Conservation (phyloP, 2,888 invertebrate genomes). For the Eucriotettix oculatus region DNA sequence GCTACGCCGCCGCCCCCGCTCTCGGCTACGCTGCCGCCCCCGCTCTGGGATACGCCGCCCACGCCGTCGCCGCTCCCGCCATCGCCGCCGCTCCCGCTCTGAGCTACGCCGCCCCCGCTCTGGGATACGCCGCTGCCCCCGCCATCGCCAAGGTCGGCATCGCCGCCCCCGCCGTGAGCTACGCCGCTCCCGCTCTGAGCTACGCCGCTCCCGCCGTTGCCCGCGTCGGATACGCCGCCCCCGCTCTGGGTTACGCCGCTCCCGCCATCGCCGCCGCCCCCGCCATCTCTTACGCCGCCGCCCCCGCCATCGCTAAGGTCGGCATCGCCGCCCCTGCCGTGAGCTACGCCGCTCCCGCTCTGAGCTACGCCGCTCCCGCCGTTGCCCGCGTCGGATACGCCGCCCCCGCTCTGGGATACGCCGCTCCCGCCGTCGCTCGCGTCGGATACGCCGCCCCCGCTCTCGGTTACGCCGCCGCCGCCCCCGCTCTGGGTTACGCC, state of each 20-base stretch:
- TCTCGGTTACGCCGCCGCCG: not conserved
- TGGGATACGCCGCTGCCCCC: too few species aligned
- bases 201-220: not conserved
- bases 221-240: not conserved
- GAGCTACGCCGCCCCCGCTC: not conserved
- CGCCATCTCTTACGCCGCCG: not conserved
- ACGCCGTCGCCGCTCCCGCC: not conserved
- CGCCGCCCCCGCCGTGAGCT: not conserved
- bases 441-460: not conserved
- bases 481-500: not conserved
- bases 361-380: not conserved
- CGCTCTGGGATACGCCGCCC: too few species aligned
- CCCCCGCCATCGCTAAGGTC: not conserved
- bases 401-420: not conserved
- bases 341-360: not conserved
- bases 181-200: not conserved
- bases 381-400: not conserved
- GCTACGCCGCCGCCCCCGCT: not conserved
- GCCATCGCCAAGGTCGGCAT: too few species aligned
- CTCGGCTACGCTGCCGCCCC: not conserved
- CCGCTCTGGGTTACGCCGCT: not conserved
- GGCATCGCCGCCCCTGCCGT: not conserved
- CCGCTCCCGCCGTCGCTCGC: not conserved
- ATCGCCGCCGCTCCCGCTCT: not conserved
- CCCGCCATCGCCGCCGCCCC: not conserved